Evolutionary conservation across 2,888 invertebrate species (phyloP), one percentile per base, ranked within the genome.

Genomic region (Acleris emargana): DNA sequence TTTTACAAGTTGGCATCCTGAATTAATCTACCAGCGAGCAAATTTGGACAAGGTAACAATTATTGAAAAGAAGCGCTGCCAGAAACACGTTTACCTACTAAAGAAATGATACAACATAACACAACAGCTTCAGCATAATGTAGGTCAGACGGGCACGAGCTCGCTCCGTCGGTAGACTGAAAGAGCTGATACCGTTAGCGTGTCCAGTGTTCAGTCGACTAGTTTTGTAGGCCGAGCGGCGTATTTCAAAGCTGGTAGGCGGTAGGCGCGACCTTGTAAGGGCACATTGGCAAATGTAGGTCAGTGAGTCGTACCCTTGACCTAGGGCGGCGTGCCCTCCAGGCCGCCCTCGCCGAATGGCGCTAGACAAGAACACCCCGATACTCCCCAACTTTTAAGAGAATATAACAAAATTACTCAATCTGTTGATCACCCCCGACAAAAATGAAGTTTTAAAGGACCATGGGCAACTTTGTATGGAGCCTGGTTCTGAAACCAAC

Each of bases 281-380:
- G 83, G 83, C 82, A 81, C 78, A 84, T 84, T 82, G 84, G 77
- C 75, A 77, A 78, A 89, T 89, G 84, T 90, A 89, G 91, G 89
- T 88, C 89, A 89, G 82, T 79, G 78, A 84, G 74, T 64, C 74
- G 84, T 28, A 43, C 86, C 91, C 91, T 90, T 91, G 91, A 90
- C 90, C 91, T 84, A 85, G 83, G 82, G 74, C 77, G 76, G 64
- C 72, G 77, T 79, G 86, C 85, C 87, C 88, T 87, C 83, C 83
- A 74, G 69, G 74, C 68, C 78, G 83, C 78, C 82, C 81, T 71
- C 69, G 74, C 77, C 81, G 75, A 85, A 82, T 80, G 77, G 73
- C 73, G 75, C 79, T 78, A 81, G 82, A 81, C 85, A 82, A 84
- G 86, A 85, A 78, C 82, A 71, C 72, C 75, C 72, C 67, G 75